Evolutionary conservation across 1,140 invertebrate genomes (phyloP).

Genomic region (Pseudomyrmex flavicornis): DNA sequence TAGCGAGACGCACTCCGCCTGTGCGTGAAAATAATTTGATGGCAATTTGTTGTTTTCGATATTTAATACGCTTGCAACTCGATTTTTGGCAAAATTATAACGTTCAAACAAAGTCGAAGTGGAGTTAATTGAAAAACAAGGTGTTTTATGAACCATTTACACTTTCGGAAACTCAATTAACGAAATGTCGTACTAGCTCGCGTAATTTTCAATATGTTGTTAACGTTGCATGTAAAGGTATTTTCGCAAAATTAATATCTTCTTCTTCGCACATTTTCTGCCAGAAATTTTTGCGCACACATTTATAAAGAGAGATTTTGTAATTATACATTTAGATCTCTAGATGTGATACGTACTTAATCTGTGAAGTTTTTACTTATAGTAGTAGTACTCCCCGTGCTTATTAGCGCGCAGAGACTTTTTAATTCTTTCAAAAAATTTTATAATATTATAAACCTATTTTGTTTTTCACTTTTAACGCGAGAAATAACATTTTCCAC

Average conservation of each 20-base stretch:
- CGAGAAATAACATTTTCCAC: neutral
- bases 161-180: slow-evolving; percentile 21
- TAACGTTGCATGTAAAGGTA: neutral
- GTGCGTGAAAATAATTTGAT: neutral
- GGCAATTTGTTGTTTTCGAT: slow-evolving; percentile 7
- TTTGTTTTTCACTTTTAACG: neutral
- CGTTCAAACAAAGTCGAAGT: neutral
- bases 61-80: slow-evolving; percentile 6
- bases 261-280: neutral
- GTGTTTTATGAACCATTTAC: slow-evolving; percentile 30
- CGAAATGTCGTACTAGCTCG: neutral
- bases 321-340: neutral
- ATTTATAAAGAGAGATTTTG: neutral
- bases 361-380: neutral
- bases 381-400: neutral
- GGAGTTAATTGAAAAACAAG: slow-evolving; percentile 24
- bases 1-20: neutral
- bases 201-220: neutral
- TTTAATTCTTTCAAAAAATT: neutral
- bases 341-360: neutral
- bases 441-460: neutral
- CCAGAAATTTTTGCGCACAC: neutral
- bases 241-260: slow-evolving; percentile 7
- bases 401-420: no score
- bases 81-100: slow-evolving; percentile 10